Base-by-base conservation (phyloP, 2,113 vertebrate genomes). In the Chiloscyllium plagiosum region DNA sequence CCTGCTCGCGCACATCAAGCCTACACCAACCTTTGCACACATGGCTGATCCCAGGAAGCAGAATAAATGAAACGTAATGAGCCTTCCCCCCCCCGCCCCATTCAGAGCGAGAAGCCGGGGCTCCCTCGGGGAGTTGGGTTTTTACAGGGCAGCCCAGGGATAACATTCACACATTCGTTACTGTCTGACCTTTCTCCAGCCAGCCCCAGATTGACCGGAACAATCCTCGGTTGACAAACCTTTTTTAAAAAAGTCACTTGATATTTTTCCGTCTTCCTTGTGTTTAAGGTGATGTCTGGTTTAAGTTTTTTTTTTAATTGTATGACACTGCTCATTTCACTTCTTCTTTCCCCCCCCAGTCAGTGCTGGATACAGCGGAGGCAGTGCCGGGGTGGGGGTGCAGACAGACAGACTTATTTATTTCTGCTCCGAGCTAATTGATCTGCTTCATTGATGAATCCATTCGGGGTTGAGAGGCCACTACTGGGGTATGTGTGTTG, bases 31-130 rank as follows among this genome's bases (percentile, higher is more conserved):
- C 72, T 95, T 95, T 80, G 76, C 68, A 56, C 56, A 61, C 24
- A 68, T 50, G 37, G 94, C 96, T 96, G 96, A 87, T 42, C n/a
- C 96, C 95, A 96, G 96, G 96, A 96, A 96, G 96, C 61, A 80
- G 52, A 96, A 96, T 93, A 69, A 83, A 90, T 29, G 96, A 69
- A 85, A 96, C 4, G n/a, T 7, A 61, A 12, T 0, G 68, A 56
- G 7, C 20, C 80, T n/a, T 42, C 86, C 93, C 95, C 0, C 61
- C 24, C 13, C 19, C 4, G 0, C 6, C 15, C 20, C 26, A 0
- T 12, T 13, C 56, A 37, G 19, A 65, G 52, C n/a, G 61, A 37
- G 56, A n/a, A 61, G 12, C 56, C 26, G 29, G 3, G 12, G 50
- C 50, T 12, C 10, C 56, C 56, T 61, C 56, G 56, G 56, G 42